Conservation (phyloP, 2,888 invertebrate species). For the Lordiphosa fenestrarum region DNA sequence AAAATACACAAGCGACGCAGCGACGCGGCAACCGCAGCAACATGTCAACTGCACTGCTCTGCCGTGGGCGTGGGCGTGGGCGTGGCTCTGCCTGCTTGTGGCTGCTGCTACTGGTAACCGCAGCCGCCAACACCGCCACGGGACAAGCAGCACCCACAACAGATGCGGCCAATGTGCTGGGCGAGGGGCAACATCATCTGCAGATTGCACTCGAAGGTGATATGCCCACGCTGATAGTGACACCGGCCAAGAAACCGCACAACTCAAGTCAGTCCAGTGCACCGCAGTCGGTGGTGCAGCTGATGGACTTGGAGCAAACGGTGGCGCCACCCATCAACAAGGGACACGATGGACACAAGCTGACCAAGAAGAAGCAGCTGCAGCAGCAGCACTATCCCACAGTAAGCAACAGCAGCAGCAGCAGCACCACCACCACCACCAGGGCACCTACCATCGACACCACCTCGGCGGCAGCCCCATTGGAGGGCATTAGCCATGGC, state of each 20-base stretch:
- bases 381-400: conserved; percentile 70
- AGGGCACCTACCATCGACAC: conserved; percentile 1
- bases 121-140: conserved; percentile 15
- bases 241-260: conserved; percentile 6
- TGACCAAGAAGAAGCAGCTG: conserved; percentile 78
- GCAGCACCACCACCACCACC: conserved; percentile 48
- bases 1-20: conserved; percentile 19
- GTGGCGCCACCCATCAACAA: conserved; percentile 43
- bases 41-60: conserved; percentile 38
- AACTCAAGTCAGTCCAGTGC: conserved; percentile 2
- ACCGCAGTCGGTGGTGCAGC: conserved; percentile 50
- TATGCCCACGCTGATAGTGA: conserved; percentile 56
- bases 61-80: conserved; percentile 35
- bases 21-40: conserved; percentile 6
- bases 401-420: conserved; percentile 45
- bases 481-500: no score
- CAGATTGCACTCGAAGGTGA: conserved; percentile 50
- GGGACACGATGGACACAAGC: conserved; percentile 79
- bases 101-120: conserved; percentile 41
- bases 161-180: conserved; percentile 18
- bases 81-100: conserved; percentile 36
- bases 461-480: background rate
- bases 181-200: conserved; percentile 19
- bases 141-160: conserved; percentile 20
- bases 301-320: conserved; percentile 65